Conservation (phyloP, 2,113 vertebrate species). For the Helogale parvula region DNA sequence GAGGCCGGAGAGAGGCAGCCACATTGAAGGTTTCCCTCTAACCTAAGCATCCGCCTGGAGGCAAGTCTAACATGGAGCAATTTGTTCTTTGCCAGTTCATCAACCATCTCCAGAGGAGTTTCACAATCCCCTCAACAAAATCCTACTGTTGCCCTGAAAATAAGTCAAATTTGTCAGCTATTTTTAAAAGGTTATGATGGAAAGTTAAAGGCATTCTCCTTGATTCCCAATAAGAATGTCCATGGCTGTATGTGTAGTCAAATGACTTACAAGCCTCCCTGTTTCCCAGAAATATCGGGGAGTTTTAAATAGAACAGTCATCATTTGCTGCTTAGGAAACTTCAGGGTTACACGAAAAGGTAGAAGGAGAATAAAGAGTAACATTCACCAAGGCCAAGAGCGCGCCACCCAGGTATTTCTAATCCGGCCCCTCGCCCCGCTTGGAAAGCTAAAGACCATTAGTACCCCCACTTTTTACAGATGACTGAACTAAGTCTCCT, state of each 20-base stretch:
- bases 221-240: slow-evolving; percentile 50
- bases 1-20: not conserved
- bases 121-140: slow-evolving; percentile 29
- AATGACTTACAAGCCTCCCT: slow-evolving; percentile 74
- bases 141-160: slow-evolving; percentile 37
- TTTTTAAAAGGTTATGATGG: slow-evolving; percentile 66
- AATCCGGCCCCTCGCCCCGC: too few species aligned
- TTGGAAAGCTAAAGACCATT: not conserved
- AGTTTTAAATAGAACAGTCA: slow-evolving; percentile 72
- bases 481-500: not conserved
- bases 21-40: not conserved
- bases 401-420: rapidly evolving
- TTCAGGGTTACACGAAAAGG: not conserved
- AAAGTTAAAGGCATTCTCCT: slow-evolving; percentile 61
- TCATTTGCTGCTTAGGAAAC: slow-evolving; percentile 44
- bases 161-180: slow-evolving; percentile 64
- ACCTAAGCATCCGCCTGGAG: not conserved
- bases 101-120: not conserved
- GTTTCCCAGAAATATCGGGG: slow-evolving; percentile 62
- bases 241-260: slow-evolving; percentile 32
- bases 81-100: not conserved
- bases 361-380: not conserved
- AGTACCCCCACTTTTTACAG: too few species aligned
- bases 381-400: rapidly evolving
- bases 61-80: not conserved